Evolutionary conservation across 2,888 invertebrate species (phyloP), one percentile per base, ranked within the genome.

Genomic region (Aricia artaxerxes): DNA sequence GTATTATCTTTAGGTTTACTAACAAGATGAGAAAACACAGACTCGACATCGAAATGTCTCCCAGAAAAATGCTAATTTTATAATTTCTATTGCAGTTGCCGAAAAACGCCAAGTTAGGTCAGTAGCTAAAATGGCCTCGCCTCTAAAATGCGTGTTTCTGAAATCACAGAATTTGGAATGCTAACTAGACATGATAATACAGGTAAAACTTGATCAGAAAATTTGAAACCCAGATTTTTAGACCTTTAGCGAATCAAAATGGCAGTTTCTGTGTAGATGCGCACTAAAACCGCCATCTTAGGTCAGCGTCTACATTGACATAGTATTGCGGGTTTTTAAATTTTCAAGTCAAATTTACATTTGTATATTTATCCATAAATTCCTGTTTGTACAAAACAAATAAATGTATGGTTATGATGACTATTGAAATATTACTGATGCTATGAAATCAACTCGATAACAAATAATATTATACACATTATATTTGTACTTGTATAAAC

Each of bases 131-230:
- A 31, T 69, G 13, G 4, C 57, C 31, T 35, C 35, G 38, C 69
- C 4, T 35, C 69, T 38, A 69, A 69, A 69, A 69, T 69, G 69
- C 35, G 73, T 73, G 73, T 7, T 73, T 44, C 16, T 7, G 75
- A 35, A 16, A 76, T 76, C 53, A 53, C 53, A 76, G 49, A 76
- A 76, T 57, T 57, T 76, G 76, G 76, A 76, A 76, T 76, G 76
- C 76, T 53, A 53, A 57, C 76, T 76, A 38, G 31, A 53, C 16
- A 35, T 35, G 31, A 69, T 35, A 35, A 69, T 69, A 24, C 35
- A 69, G 2, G 35, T 38, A 13, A 69, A 69, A 69, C 69, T 69
- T 69, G 35, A 35, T 24, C 4, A 69, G 38, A 69, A 35, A 69
- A 35, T 9, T 69, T 35, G 13, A 69, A 69, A 69, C 64, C 31